phyloP scores from a whole-genome alignment of 2,888 invertebrate species.

The Halictus ligatus region DNA sequence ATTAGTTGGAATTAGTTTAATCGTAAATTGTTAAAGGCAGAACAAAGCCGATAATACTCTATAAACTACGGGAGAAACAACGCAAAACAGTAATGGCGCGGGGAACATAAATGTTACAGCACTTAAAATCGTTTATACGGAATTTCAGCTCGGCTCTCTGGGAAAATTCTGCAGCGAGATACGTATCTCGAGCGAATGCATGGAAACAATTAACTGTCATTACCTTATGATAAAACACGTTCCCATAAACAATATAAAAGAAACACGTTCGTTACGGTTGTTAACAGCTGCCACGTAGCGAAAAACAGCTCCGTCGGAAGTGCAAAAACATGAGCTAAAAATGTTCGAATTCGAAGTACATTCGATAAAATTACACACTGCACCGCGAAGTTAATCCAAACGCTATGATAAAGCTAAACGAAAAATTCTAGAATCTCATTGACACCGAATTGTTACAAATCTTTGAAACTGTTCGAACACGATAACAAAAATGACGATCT shows the following conservation, averaged over 20 bases:
- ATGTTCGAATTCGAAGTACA: too few relatives aligned
- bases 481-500: background rate
- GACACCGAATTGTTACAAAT: background rate
- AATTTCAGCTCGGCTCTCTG: background rate
- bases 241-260: background rate
- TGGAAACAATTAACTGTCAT: background rate
- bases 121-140: slow-evolving; percentile 9
- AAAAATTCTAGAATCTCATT: background rate
- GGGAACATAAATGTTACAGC: background rate
- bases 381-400: background rate
- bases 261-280: background rate
- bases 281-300: too few relatives aligned
- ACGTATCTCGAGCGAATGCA: background rate
- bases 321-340: too few relatives aligned
- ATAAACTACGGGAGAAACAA: background rate
- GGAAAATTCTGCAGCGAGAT: background rate
- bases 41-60: background rate
- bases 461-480: background rate
- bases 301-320: too few relatives aligned
- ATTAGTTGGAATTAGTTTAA: background rate
- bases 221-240: background rate
- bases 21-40: background rate
- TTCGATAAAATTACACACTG: background rate
- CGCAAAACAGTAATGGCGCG: background rate
- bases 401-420: background rate